These are phyloP conservation scores for Heliangelus exortis DNA, from an alignment of 2,797 vertebrate species.

Conservation along the genomic window DNA sequence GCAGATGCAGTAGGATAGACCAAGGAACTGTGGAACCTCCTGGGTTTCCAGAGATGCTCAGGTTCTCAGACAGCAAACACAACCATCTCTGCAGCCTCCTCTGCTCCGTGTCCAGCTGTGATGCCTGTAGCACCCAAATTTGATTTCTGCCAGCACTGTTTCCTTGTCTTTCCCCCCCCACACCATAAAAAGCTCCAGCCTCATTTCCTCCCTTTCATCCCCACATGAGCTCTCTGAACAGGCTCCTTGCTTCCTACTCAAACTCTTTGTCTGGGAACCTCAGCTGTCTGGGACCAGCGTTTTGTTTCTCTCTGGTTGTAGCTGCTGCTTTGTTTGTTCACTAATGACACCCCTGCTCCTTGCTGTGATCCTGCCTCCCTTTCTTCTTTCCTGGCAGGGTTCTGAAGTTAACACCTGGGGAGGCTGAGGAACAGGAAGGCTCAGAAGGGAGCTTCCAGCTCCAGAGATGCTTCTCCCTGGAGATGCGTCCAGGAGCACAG, in stretches of 20 bases:
- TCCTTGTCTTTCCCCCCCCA: not conserved
- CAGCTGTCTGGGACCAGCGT: not conserved
- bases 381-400: not conserved
- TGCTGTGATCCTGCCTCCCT: constrained; percentile 18
- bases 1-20: not conserved
- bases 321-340: constrained; percentile 13
- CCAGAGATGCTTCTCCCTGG: constrained; percentile 47
- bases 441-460: constrained; percentile 7
- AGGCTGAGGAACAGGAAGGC: not conserved
- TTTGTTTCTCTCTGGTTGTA: constrained; percentile 17
- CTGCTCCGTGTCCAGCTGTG: constrained; percentile 14
- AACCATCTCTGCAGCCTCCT: not conserved
- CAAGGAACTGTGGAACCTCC: not conserved
- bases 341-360: constrained; percentile 18
- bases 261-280: constrained; percentile 16
- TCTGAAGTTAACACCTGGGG: constrained; percentile 26
- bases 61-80: not conserved
- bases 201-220: constrained; percentile 53
- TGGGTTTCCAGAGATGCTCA: not conserved
- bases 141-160: not conserved
- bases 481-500: constrained; percentile 2
- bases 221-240: constrained; percentile 48
- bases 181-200: constrained; percentile 14
- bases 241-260: not conserved
- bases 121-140: not conserved